phyloP scores from a whole-genome alignment of 2,113 vertebrate genomes.

The Drymodes brunneopygia region DNA sequence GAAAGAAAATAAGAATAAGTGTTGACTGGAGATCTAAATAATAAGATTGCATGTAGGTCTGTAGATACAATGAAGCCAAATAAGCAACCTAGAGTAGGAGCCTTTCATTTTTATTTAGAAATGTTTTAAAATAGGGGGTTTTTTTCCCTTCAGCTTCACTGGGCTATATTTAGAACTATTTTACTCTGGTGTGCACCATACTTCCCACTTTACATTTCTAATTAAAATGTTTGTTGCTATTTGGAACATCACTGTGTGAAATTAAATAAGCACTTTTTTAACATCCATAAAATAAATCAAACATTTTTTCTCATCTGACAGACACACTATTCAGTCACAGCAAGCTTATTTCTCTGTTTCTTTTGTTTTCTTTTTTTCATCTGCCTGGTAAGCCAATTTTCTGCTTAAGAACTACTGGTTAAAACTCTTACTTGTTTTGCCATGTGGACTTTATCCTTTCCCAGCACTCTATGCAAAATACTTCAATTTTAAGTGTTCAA shows the following conservation, averaged over 20 bases:
- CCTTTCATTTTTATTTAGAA: not conserved
- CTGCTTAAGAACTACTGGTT: constrained; percentile 87
- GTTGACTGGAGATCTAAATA: not conserved
- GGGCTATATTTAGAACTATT: not conserved
- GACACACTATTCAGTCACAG: constrained; percentile 87
- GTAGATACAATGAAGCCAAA: not conserved
- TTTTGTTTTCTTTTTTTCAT: constrained; percentile 87
- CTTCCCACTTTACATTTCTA: constrained; percentile 75
- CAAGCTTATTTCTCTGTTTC: constrained; percentile 85
- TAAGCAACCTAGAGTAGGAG: not conserved
- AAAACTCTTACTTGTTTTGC: constrained; percentile 82
- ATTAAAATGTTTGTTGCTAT: constrained; percentile 86
- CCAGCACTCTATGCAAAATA: constrained; percentile 73
- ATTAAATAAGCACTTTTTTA: constrained; percentile 86
- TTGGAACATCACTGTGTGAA: constrained; percentile 83
- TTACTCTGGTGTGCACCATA: constrained; percentile 69
- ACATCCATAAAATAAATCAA: constrained; percentile 86
- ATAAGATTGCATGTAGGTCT: not conserved
- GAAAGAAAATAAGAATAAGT: constrained; percentile 7
- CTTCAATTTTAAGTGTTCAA: constrained; percentile 72
- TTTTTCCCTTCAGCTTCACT: not conserved
- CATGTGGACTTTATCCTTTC: constrained; percentile 86
- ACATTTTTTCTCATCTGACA: constrained; percentile 76
- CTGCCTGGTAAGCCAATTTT: constrained; percentile 94
- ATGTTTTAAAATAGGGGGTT: not conserved